Evolutionary conservation across 64 coral and sea anemone genomes (phyloP), one percentile per base, ranked within the genome.

Genomic region (Trachythela sp.): DNA sequence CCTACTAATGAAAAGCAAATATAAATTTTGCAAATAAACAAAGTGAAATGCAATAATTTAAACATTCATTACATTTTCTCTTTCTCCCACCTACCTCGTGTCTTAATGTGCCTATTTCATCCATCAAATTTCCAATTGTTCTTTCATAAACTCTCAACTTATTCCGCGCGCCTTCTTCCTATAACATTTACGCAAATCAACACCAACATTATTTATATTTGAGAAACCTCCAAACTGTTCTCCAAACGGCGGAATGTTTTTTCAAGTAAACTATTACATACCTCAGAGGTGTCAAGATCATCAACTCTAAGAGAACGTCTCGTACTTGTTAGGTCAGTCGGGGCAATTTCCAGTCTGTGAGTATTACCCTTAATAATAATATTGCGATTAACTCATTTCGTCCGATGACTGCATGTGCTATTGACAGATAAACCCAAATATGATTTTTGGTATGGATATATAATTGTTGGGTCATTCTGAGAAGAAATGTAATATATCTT

Each of bases 111-210:
- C 93, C 95, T 67, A 99, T 91, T 94, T 99, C 95, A 77, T 86
- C 87, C 95, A 99, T 99, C 33, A 99, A 84, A 85, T 93, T 99
- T 33, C 89, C 92, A 58, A 99, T 99, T 83, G 92, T 99, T 26
- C 90, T 94, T 59, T 99, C 95, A 87, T 99, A 99, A 17, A 85
- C 67, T 86, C 93, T 93, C 77, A 99, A 92, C 22, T 92, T 92
- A 54, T 93, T 89, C 86, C 94, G 83, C 8, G 94, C 89, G 76
- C 90, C 83, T 22, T 99, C 95, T 83, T 99, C 93, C 95, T 97
- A 40, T n/a, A n/a, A n/a, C n/a, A n/a, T 1, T 30, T 32, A 83
- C 39, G 58, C 83, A 77, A 17, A 54, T 48, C 85, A 83, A 83
- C 20, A 68, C 3, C 30, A 68, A 31, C 59, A 68, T 6, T 29